Evolutionary conservation across 2,797 vertebrate genomes (phyloP).

Genomic region (Spatula clypeata): DNA sequence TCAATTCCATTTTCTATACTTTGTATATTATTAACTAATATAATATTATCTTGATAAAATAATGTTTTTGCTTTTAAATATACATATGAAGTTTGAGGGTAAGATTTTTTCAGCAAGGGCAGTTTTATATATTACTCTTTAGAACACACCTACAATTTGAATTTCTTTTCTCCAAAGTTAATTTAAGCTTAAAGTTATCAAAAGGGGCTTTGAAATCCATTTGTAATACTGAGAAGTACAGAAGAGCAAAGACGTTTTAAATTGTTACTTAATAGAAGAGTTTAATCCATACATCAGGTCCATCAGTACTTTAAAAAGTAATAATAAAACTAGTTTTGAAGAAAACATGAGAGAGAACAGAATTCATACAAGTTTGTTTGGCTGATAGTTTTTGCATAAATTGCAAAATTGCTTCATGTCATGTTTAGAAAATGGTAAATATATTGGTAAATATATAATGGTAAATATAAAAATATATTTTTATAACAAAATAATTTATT

Average conservation of each 20-base stretch:
- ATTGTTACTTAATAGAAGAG: neutral
- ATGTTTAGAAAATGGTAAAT: neutral
- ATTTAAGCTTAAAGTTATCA: neutral
- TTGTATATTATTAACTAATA: neutral
- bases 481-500: neutral
- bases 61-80: neutral
- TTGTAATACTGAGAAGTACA: neutral
- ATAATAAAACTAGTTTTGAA: neutral
- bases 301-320: neutral
- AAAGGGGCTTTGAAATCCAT: neutral
- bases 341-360: neutral
- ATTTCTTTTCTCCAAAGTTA: neutral
- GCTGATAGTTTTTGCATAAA: neutral
- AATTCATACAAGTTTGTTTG: neutral
- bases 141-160: neutral
- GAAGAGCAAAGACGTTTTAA: neutral
- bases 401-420: neutral
- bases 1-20: neutral
- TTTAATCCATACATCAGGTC: neutral
- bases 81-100: neutral
- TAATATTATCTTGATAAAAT: neutral
- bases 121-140: neutral
- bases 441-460: too few species aligned
- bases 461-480: neutral
- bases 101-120: neutral